phyloP scores from a whole-genome alignment of 2,888 invertebrate genomes.

The Lasioglossum zephyrum region DNA sequence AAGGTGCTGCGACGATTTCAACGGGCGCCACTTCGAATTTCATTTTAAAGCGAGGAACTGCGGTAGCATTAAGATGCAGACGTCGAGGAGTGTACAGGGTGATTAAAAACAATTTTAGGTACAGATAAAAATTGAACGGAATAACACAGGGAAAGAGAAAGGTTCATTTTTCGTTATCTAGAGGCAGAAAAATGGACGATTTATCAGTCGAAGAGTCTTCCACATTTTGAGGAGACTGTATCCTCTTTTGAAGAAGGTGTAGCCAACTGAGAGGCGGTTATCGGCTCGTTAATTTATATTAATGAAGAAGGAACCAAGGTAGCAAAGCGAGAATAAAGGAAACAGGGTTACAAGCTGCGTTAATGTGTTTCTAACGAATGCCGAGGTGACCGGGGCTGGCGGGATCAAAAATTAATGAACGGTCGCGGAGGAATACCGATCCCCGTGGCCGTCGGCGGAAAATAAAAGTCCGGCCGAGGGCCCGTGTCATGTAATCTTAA shows the following conservation, averaged over 20 bases:
- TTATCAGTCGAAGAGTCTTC: not conserved
- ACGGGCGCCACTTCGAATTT: not conserved
- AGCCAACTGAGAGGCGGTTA: not conserved
- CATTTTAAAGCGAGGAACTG: not conserved
- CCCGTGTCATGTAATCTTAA: slow-evolving; percentile 69
- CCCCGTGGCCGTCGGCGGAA: slow-evolving; percentile 20
- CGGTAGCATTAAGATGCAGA: not conserved
- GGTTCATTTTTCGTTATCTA: too few species aligned
- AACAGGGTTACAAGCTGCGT: slow-evolving; percentile 3
- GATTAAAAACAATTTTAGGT: not conserved
- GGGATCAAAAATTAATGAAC: slow-evolving; percentile 55
- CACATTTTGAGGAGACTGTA: not conserved
- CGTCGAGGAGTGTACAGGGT: not conserved
- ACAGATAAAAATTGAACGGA: not conserved
- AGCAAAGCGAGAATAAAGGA: not conserved
- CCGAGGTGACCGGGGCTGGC: not conserved
- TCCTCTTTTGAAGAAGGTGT: not conserved
- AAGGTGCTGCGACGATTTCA: not conserved
- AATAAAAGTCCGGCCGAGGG: slow-evolving; percentile 55
- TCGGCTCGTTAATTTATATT: slow-evolving; percentile 1
- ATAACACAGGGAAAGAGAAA: not conserved
- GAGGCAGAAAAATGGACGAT: not conserved
- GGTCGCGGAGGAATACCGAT: slow-evolving; percentile 35
- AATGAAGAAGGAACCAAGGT: not conserved
- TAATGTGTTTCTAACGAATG: slow-evolving; percentile 19